Evolutionary conservation across 1,140 invertebrate species (phyloP), one percentile per base, ranked within the genome.

Genomic region (Hirudo medicinalis): DNA sequence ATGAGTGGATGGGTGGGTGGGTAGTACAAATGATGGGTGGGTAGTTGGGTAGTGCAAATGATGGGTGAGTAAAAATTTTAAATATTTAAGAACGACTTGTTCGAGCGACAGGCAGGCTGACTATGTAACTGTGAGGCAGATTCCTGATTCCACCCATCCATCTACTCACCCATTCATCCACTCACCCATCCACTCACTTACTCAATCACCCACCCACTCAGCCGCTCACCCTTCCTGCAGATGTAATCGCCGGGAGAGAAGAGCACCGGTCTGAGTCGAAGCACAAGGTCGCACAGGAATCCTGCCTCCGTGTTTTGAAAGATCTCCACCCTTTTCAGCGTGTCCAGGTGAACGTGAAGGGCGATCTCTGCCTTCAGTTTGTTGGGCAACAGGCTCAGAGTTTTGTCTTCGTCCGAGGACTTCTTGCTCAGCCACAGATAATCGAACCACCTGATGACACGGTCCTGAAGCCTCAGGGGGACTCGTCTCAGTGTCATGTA

Each of bases 371-470:
- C 94, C 84, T 97, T 97, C 75, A 97, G 85, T 84, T 97, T 97
- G 84, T 97, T 94, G 84, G 85, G 73, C 54, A 83, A 75, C 32
- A 83, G 74, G 17, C 90, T 91, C 73, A 95, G 91, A 67, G 91
- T 91, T 82, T 89, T 90, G 81, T 98, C 94, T 81, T 98, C 94
- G 81, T 97, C 94, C 0, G 92, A 94, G 79, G 92, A 96, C 83
- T 97, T 97, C 85, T 98, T 94, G 72, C 92, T 96, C 74, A 97
- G 87, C 94, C 95, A 97, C 74, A 97, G 86, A 81, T 98, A 97
- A 85, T 97, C 94, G 82, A 98, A 97, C 94, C 94, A 98, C 81
- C 94, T 94, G 82, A 97, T 97, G 68, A 98, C 95, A 83, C 97
- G 95, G 76, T 94, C 91, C 84, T 97, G 93, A 57, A 98, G 86